Base-by-base conservation (phyloP, 2,888 invertebrate species). In the Mythimna albipuncta region DNA sequence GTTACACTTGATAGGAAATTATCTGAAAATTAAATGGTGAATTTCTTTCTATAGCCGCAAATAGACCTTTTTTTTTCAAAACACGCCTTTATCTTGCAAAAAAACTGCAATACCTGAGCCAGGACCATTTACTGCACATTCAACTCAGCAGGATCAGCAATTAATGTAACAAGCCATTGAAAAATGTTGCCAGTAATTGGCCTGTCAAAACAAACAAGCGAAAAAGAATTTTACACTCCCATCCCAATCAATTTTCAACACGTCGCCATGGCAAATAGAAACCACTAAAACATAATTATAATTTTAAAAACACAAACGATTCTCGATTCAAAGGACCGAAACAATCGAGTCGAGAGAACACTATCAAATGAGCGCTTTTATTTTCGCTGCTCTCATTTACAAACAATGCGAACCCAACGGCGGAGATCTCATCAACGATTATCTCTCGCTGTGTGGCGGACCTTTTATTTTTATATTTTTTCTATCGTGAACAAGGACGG, bases 361-460 rank as follows among this genome's bases (percentile, higher is more conserved):
- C 88, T 90, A 91, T 90, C 89, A 89, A 91, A 89, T 88, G 88
- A 88, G 79, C 85, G 85, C 88, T 90, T 91, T 93, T 92, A 88
- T 91, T 91, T 90, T 87, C 86, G 77, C 77, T 85, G 89, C 89
- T 92, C 93, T 93, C 93, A 94, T 95, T 94, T 93, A 92, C 94
- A 94, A 95, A 95, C 94, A 95, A 94, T 95, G 91, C 91, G 89
- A 91, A 91, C 90, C 88, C 88, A 85, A 86, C 86, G 85, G 87
- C 85, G 79, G 85, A 91, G 93, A 95, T 94, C 92, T 89, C 92
- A 93, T 94, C 93, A 90, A 87, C 87, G 93, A 93, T 94, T 92
- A 92, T 93, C 92, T 92, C 88, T 89, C 88, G 89, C 79, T 88
- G 87, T 85, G 85, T 83, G 85, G 86, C 80, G 72, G 72, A 68